phyloP scores from a whole-genome alignment of 2,113 vertebrate species.

The Manacus vitellinus region DNA sequence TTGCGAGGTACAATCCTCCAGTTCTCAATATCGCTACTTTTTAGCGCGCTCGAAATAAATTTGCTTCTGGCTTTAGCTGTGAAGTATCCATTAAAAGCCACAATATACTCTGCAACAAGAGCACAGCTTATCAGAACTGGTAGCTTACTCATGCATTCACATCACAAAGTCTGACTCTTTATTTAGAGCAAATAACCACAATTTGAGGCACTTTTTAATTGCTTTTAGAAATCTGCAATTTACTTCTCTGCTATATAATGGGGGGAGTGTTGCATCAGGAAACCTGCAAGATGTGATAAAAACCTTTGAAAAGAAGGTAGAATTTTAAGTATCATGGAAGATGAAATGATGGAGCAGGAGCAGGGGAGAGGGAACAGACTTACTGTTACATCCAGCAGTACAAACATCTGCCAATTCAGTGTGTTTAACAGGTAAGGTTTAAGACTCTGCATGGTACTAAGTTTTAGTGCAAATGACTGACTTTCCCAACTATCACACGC shows the following conservation, averaged over 20 bases:
- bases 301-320: not conserved
- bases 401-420: not conserved
- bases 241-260: not conserved
- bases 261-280: not conserved
- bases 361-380: not conserved
- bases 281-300: not conserved
- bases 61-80: conserved; percentile 93
- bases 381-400: not conserved
- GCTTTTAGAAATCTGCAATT: not conserved
- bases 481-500: rapidly evolving
- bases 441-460: not conserved
- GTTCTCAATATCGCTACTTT: conserved; percentile 79
- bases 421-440: not conserved
- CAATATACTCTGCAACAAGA: conserved; percentile 89
- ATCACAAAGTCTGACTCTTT: not conserved
- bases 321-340: not conserved
- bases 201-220: not conserved
- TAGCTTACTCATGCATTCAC: not conserved
- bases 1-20: conserved; percentile 94
- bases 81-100: conserved; percentile 92
- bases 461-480: not conserved
- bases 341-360: rapidly evolving
- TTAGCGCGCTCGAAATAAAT: conserved; percentile 93
- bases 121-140: conserved; percentile 36
- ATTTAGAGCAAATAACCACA: not conserved